Evolutionary conservation across 1,140 invertebrate species (phyloP).

Genomic region (Sitodiplosis mosellana): DNA sequence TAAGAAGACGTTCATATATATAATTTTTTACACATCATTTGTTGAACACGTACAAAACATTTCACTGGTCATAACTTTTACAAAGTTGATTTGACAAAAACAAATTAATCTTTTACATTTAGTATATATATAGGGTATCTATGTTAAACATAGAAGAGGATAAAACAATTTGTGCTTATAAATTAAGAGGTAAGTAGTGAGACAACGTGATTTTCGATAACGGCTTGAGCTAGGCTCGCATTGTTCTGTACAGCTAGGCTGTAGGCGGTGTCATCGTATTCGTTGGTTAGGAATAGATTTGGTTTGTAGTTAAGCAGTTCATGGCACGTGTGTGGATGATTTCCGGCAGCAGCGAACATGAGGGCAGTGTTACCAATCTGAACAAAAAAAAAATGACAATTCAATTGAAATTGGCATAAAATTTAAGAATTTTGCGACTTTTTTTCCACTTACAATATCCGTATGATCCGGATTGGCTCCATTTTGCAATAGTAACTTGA

Average conservation of each 20-base stretch:
- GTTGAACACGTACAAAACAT: too few relatives aligned
- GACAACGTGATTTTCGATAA: constrained; percentile 16
- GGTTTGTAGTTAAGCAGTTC: constrained; percentile 54
- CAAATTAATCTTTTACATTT: not conserved
- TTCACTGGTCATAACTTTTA: too few relatives aligned
- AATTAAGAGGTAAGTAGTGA: constrained; percentile 10
- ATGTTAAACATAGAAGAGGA: not conserved
- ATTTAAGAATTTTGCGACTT: too few relatives aligned
- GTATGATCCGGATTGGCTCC: constrained; percentile 56
- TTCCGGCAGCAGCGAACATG: constrained; percentile 73
- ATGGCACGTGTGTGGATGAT: constrained; percentile 70
- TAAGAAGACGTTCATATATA: too few relatives aligned
- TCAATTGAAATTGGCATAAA: too few relatives aligned
- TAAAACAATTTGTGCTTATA: constrained; percentile 12
- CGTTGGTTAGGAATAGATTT: constrained; percentile 59
- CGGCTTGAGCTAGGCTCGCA: constrained; percentile 14
- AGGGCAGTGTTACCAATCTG: constrained; percentile 71
- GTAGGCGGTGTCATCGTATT: constrained; percentile 63
- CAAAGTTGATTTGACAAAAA: not conserved
- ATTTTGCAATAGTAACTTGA: constrained; percentile 55
- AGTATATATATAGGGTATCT: not conserved
- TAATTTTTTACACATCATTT: too few relatives aligned
- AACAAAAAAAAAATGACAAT: constrained; percentile 13
- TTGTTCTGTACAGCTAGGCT: constrained; percentile 42
- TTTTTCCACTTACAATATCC: constrained; percentile 63